Base-by-base conservation (phyloP, 2,113 vertebrate species). In the Scomber scombrus region DNA sequence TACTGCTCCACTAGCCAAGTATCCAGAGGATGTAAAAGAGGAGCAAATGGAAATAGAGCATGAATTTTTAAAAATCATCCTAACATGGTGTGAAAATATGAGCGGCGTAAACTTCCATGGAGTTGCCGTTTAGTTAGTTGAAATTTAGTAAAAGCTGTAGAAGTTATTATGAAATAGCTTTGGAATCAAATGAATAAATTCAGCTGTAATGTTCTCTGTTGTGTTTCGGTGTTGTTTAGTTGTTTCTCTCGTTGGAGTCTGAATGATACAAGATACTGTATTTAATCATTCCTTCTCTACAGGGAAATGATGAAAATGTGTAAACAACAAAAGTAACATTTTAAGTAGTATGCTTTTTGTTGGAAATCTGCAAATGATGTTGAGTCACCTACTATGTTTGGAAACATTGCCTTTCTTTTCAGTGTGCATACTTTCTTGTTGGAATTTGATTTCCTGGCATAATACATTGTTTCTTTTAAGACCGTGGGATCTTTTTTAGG, bases 1-100 rank as follows among this genome's bases (percentile, higher is more conserved):
- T n/a, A 62, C 66, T 60, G 21, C 67, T 81, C 52, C 55, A 65
- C 64, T 54, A 51, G 43, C 69, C 61, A 80, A 26, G 29, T 21
- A 62, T 67, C 71, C 52, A 1, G 11, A 78, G 80, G 72, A 50
- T 58, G 51, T 64, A 18, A 60, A 47, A 57, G 11, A 68, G 43
- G 43, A 12, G 13, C 49, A 46, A 45, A 56, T 57, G 29, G 34
- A 60, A 66, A 74, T 55, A 23, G 14, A 3, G 16, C 14, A 71
- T 47, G 34, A 55, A 21, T 76, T 34, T 34, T 68, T 52, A 64
- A 10, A 78, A 34, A 23, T 26, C 55, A 67, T 52, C 29, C 45
- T 26, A 68, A 70, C 21, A 26, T 34, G 9, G 3, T 82, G 14
- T 64, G 11, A 45, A 52, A 70, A 62, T 46, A 54, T 14, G 61